Evolutionary conservation across 1,140 invertebrate species (phyloP).

Genomic region (Myzus persicae): DNA sequence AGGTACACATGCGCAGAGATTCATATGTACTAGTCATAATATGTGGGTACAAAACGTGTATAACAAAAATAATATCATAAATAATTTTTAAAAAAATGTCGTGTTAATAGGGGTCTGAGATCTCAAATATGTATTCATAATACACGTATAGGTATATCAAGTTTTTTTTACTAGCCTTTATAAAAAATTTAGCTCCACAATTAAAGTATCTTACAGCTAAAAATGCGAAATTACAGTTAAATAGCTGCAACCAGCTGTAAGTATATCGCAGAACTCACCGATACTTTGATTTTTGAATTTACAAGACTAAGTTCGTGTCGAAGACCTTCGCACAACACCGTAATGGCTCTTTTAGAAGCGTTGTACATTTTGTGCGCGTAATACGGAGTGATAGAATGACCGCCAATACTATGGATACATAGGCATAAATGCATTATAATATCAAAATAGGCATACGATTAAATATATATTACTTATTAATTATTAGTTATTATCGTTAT

Average conservation of each 20-base stretch:
- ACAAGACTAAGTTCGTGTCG: conserved; percentile 68
- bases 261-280: conserved; percentile 63
- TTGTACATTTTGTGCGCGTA: conserved; percentile 67
- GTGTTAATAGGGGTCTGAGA: too few species aligned
- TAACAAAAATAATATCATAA: too few species aligned
- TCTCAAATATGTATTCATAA: too few species aligned
- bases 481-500: background rate
- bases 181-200: too few species aligned
- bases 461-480: background rate
- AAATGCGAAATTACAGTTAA: too few species aligned
- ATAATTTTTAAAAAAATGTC: too few species aligned
- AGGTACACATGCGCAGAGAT: too few species aligned
- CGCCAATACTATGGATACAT: conserved; percentile 63
- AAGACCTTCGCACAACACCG: conserved; percentile 70
- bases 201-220: too few species aligned
- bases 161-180: too few species aligned
- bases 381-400: conserved; percentile 61
- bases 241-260: background rate
- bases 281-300: conserved; percentile 69
- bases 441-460: background rate
- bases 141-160: too few species aligned
- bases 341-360: conserved; percentile 71
- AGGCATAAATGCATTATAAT: background rate
- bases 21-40: too few species aligned
- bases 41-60: too few species aligned